Conservation (phyloP, 2,888 invertebrate genomes). For the Melanostoma mellinum region DNA sequence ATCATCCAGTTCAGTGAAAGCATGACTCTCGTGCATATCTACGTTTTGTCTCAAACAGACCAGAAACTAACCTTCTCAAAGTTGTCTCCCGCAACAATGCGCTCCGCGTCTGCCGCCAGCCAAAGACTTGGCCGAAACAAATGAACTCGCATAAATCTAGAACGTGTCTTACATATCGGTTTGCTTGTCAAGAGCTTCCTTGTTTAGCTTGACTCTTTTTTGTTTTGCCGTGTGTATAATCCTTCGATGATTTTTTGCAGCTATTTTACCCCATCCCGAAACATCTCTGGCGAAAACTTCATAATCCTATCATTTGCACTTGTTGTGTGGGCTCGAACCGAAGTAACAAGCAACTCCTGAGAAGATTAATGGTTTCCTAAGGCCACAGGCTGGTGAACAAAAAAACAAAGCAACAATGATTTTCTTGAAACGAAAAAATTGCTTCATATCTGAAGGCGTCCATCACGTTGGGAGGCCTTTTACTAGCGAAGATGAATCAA, state of each 20-base stretch:
- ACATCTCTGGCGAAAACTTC: constrained; percentile 32
- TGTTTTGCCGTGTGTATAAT: neutral
- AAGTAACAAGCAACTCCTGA: constrained; percentile 40
- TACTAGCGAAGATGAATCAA: constrained; percentile 43
- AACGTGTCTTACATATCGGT: constrained; percentile 71
- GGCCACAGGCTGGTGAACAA: constrained; percentile 29
- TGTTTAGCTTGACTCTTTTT: constrained; percentile 7
- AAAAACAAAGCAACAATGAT: neutral
- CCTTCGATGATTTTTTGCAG: constrained; percentile 13
- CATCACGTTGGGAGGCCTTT: constrained; percentile 19
- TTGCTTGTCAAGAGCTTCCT: constrained; percentile 46
- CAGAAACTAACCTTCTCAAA: constrained; percentile 54
- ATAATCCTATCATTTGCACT: constrained; percentile 70
- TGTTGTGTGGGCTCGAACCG: constrained; percentile 58
- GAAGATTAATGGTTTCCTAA: constrained; percentile 63
- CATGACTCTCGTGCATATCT: constrained; percentile 7
- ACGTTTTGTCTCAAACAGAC: constrained; percentile 45
- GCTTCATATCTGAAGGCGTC: constrained; percentile 40
- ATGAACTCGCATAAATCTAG: constrained; percentile 71
- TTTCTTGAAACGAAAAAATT: constrained; percentile 4
- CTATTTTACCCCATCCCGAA: constrained; percentile 6
- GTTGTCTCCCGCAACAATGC: constrained; percentile 49
- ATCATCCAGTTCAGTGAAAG: constrained; percentile 55
- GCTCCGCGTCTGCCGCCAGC: neutral
- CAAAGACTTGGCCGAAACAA: constrained; percentile 48